Evolutionary conservation across 2,797 vertebrate species (phyloP).

Genomic region (Chelidonichthys spinosus): DNA sequence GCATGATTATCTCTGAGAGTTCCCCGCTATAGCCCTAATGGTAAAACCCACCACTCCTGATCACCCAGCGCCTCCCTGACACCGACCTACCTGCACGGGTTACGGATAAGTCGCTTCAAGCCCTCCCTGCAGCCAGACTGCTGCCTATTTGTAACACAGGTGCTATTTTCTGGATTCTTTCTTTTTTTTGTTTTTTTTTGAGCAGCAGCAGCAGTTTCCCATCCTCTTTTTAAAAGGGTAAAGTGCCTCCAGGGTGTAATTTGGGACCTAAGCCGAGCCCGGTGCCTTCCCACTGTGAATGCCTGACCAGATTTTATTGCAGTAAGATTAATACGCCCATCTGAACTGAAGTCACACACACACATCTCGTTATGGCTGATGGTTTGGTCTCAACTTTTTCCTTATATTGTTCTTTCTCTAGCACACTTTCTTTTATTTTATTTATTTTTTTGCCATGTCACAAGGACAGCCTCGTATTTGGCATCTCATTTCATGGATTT

Average conservation of each 20-base stretch:
- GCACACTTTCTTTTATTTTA: slow-evolving; percentile 10
- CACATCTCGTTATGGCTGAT: slow-evolving; percentile 54
- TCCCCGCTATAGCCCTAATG: slow-evolving; percentile 50
- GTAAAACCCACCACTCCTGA: slow-evolving; percentile 47
- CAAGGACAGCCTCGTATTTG: slow-evolving; percentile 57
- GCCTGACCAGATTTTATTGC: slow-evolving; percentile 65
- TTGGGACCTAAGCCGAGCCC: slow-evolving; percentile 49
- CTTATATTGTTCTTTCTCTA: slow-evolving; percentile 46
- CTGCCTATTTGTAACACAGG: slow-evolving; percentile 57
- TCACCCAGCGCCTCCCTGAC: slow-evolving; percentile 37
- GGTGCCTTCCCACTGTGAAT: slow-evolving; percentile 57
- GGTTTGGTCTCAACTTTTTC: slow-evolving; percentile 37
- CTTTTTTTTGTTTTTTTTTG: slow-evolving; percentile 6
- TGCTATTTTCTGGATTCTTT: slow-evolving; percentile 52
- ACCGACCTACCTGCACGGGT: slow-evolving; percentile 26
- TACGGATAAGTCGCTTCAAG: slow-evolving; percentile 38
- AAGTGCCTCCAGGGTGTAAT: slow-evolving; percentile 70
- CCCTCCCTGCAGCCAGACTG: slow-evolving; percentile 16
- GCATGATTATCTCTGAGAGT: slow-evolving; percentile 71
- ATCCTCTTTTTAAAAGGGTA: slow-evolving; percentile 67
- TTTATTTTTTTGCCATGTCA: slow-evolving; percentile 47
- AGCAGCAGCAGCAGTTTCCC: slow-evolving; percentile 31
- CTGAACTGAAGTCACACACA: slow-evolving; percentile 54
- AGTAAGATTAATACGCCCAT: slow-evolving; percentile 75
- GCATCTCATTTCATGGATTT: slow-evolving; percentile 75